Conservation (phyloP, 2,797 vertebrate genomes). For the Natrix natrix region DNA sequence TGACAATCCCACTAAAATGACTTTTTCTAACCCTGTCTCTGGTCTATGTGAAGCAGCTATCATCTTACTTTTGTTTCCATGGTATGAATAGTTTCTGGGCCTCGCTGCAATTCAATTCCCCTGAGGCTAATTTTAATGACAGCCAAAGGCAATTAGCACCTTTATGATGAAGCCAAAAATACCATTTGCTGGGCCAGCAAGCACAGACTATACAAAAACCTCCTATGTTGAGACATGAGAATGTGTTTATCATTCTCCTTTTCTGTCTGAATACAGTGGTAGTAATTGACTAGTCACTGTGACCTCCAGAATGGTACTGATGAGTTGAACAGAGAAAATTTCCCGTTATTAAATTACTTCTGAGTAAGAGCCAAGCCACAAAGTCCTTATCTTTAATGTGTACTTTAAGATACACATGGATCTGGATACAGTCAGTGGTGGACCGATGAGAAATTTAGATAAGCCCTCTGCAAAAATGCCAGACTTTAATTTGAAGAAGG, state of each 20-base stretch:
- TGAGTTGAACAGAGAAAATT: constrained; percentile 6
- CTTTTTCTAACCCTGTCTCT: neutral
- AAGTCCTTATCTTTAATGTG: neutral
- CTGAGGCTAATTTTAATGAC: constrained; percentile 14
- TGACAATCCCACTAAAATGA: neutral
- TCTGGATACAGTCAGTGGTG: neutral
- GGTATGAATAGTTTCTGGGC: neutral
- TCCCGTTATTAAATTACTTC: neutral
- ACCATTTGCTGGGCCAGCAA: neutral
- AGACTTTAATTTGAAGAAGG: neutral
- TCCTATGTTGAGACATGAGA: neutral
- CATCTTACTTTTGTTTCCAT: neutral
- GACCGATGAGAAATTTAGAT: neutral
- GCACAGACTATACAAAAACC: neutral
- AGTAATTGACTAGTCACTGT: constrained; percentile 21
- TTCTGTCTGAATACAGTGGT: constrained; percentile 5
- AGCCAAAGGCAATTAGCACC: constrained; percentile 7
- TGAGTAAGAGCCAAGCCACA: constrained; percentile 35
- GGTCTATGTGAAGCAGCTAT: neutral
- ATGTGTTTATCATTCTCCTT: neutral
- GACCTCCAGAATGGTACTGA: constrained; percentile 21
- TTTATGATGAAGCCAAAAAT: neutral
- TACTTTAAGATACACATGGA: neutral
- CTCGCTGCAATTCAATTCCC: neutral
- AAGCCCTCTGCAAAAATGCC: neutral